These are phyloP conservation scores for Sigmodon hispidus DNA, from an alignment of 2,113 vertebrate genomes.

Conservation along the genomic window DNA sequence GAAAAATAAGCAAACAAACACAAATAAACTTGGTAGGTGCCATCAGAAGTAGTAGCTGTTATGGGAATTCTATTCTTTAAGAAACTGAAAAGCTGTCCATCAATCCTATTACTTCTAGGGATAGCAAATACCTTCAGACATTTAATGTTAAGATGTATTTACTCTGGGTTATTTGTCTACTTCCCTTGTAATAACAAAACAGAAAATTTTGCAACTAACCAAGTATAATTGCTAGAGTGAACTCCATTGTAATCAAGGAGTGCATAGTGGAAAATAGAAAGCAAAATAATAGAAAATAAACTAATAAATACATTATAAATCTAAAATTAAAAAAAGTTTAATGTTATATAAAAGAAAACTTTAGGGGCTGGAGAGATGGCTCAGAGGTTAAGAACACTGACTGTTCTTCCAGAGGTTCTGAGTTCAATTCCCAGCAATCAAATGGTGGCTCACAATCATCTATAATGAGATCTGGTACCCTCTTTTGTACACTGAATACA, in stretches of 20 bases:
- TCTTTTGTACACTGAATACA: no score
- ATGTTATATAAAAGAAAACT: slow-evolving; percentile 22
- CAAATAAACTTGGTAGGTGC: neutral
- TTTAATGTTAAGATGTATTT: slow-evolving; percentile 42
- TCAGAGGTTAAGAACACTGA: no score
- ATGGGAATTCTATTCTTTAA: slow-evolving; percentile 23
- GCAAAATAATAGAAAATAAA: neutral
- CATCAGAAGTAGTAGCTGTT: neutral
- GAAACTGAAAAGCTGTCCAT: slow-evolving; percentile 28
- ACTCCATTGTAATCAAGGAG: neutral
- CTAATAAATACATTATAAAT: neutral
- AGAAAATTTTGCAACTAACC: slow-evolving; percentile 36
- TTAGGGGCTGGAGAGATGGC: no score
- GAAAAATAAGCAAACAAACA: neutral
- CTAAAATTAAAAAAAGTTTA: neutral
- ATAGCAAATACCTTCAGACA: slow-evolving; percentile 45
- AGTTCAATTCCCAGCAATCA: no score
- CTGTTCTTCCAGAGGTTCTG: no score
- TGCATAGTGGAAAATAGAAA: neutral
- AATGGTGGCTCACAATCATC: no score
- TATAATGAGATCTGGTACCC: no score
- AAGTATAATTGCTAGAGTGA: slow-evolving; percentile 3
- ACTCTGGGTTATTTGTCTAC: neutral
- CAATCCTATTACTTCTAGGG: neutral
- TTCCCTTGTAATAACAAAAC: slow-evolving; percentile 2